Base-by-base conservation (phyloP, 2,888 invertebrate genomes). In the Perizoma affinitatum region DNA sequence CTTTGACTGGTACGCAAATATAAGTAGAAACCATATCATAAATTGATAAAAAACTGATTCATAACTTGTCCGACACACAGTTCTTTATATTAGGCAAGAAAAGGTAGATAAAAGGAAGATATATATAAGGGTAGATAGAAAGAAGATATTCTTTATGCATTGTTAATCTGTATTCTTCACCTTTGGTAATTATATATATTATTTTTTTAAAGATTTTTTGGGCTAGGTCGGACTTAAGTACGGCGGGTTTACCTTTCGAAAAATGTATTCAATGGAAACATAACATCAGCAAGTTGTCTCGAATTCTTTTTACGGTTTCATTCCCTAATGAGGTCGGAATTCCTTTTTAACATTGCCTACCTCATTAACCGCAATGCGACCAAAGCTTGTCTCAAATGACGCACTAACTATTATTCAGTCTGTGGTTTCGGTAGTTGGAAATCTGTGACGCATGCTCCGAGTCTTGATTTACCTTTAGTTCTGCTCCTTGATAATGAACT, bases 361-460 rank as follows among this genome's bases (percentile, higher is more conserved):
- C 72, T 77, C 74, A 78, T 78, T 78, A 77, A 73, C 68, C 67
- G 72, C 69, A 74, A 69, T 69, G 66, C 67, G 57, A 70, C 76
- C 79, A 75, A 41, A 56, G 46, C 33, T 41, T 44, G 46, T 4
- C 55, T 63, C 55, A 46, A 48, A 53, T 58, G 58, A 49, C 58
- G 11, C 44, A 44, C 35, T 48, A 54, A 41, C 35, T 60, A 38
- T 49, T 80, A 79, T 77, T 78, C 77, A 74, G 79, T 40, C 65
- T 56, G 61, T 61, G 75, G 72, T 75, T 83, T 83, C 82, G 79
- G 82, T 86, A 78, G 84, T 86, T 84, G 88, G 84, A 90, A 89
- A 90, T 82, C 80, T 80, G 74, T 71, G 74, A 76, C 72, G 87
- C 90, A 90, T 88, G 90, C 86, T 79, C 74, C 57, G 69, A 69